These are phyloP conservation scores for Zygaena filipendulae DNA, from an alignment of 2,888 invertebrate genomes.

Conservation along the genomic window DNA sequence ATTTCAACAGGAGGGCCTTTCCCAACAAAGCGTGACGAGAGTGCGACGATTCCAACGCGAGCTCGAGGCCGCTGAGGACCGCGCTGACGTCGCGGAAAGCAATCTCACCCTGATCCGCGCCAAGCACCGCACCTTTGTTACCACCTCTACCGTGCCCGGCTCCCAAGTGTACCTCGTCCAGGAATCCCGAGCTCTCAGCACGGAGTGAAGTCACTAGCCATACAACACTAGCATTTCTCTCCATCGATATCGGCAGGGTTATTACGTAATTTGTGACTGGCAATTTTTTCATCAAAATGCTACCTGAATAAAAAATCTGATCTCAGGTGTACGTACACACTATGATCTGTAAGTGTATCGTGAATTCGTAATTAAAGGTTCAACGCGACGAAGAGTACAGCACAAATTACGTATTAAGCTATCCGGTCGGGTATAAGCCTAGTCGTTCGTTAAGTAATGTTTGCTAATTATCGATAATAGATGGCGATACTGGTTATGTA, in stretches of 20 bases:
- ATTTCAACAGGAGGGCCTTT: constrained; percentile 82
- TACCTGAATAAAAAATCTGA: not conserved
- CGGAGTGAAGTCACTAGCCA: constrained; percentile 47
- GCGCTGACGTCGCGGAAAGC: constrained; percentile 94
- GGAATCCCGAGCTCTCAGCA: constrained; percentile 78
- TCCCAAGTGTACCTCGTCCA: constrained; percentile 92
- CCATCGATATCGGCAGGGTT: constrained; percentile 44
- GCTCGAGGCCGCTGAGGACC: constrained; percentile 96
- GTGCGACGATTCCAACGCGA: constrained; percentile 99
- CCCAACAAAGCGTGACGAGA: constrained; percentile 92
- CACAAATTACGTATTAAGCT: constrained; percentile 5
- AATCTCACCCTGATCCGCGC: constrained; percentile 95
- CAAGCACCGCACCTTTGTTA: constrained; percentile 98
- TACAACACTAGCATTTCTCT: constrained; percentile 54
- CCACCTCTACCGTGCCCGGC: constrained; percentile 92
- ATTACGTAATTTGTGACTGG: constrained; percentile 20
- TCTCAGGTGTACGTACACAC: too few species aligned
- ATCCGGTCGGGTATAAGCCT: constrained; percentile 64
- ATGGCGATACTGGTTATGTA: constrained; percentile 28
- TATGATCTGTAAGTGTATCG: too few species aligned
- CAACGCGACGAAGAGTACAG: too few species aligned
- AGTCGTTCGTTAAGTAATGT: constrained; percentile 60
- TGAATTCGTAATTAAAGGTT: too few species aligned
- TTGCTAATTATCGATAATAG: constrained; percentile 27
- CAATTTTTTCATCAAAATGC: not conserved